Percentiles rank a stretch among this genome's conserved stretches.
Evolutionary conservation across 2,888 invertebrate genomes (phyloP).

Genomic region (Halocaridina rubra): DNA sequence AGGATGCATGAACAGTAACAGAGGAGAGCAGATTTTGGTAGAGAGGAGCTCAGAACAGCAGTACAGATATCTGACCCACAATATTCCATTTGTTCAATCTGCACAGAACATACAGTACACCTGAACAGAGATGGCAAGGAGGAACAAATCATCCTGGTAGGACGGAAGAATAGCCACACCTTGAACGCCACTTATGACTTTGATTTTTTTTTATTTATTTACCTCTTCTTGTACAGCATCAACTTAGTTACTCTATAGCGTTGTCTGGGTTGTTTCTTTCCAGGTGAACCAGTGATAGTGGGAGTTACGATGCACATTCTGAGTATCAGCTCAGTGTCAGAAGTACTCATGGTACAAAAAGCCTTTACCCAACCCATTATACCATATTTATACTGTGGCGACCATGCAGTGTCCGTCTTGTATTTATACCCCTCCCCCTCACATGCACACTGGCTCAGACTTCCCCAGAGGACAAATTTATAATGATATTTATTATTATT

Average conservation of each 20-base stretch:
- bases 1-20: no score
- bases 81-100: no score
- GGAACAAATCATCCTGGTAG: neutral
- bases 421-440: conserved; percentile 34
- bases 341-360: conserved; percentile 94
- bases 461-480: conserved; percentile 37
- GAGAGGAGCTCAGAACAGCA: no score
- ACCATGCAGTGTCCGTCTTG: conserved; percentile 63
- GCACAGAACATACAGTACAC: neutral
- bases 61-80: no score
- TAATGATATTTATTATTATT: no score
- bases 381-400: conserved; percentile 57
- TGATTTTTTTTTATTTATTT: neutral
- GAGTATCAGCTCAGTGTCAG: conserved; percentile 97
- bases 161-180: conserved; percentile 16
- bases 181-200: neutral
- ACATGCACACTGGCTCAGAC: conserved; percentile 52
- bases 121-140: no score
- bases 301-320: conserved; percentile 98
- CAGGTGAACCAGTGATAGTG: conserved; percentile 97
- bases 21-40: no score
- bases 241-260: conserved; percentile 47
- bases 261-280: conserved; percentile 69
- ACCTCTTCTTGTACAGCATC: conserved; percentile 47
- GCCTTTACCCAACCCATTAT: conserved; percentile 49